A percentile compares a stretch with the other conserved stretches of the same genome.
These are phyloP conservation scores for Labia minor DNA, from an alignment of 2,888 invertebrate species.

Conservation along the genomic window DNA sequence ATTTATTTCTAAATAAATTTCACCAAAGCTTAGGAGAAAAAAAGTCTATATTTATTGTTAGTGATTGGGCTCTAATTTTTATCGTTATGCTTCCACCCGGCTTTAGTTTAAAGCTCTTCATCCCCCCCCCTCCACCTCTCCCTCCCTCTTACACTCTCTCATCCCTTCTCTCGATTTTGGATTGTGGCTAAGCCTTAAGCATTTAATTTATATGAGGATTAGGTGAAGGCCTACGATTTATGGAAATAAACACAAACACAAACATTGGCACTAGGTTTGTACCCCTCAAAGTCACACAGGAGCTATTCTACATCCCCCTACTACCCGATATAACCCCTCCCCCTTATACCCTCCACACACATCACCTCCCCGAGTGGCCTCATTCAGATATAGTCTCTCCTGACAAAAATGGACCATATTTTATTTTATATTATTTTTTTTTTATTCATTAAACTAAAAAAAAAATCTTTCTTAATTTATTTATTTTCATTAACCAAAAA, in stretches of 20 bases:
- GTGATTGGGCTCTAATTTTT: constrained; percentile 13
- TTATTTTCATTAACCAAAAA: too few species aligned
- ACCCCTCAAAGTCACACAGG: constrained; percentile 1
- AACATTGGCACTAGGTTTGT: constrained; percentile 13
- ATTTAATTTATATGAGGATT: constrained; percentile 13
- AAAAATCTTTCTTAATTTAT: too few species aligned
- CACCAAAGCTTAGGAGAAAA: too few species aligned
- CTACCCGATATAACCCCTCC: background rate
- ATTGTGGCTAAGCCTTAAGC: constrained; percentile 13
- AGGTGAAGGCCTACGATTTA: background rate
- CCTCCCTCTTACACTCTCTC: background rate
- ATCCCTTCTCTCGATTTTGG: background rate
- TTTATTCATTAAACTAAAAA: too few species aligned
- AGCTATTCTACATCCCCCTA: background rate
- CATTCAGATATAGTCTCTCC: too few species aligned
- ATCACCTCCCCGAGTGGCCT: too few species aligned
- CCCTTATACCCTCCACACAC: background rate
- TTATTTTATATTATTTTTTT: too few species aligned
- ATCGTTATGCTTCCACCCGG: constrained; percentile 13
- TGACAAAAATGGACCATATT: too few species aligned
- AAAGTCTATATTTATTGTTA: background rate
- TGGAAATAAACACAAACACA: constrained; percentile 13
- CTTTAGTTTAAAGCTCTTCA: background rate
- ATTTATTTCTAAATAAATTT: too few species aligned
- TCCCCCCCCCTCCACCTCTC: background rate